phyloP scores from a whole-genome alignment of 2,888 invertebrate species.

The Exephanes ischioxanthus region DNA sequence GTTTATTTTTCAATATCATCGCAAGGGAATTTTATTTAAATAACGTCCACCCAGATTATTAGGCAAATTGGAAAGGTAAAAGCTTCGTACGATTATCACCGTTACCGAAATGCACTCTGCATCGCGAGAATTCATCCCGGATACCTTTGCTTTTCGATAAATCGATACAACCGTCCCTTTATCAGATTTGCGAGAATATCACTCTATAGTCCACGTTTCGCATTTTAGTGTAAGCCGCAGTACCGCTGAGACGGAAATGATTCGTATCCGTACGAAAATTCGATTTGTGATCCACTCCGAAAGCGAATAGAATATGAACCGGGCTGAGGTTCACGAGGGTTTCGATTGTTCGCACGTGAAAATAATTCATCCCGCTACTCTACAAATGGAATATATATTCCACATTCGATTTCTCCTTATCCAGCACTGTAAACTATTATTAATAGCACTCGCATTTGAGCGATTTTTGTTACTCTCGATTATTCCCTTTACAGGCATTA shows the following conservation, averaged over 20 bases:
- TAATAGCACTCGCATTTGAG: not conserved
- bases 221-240: not conserved
- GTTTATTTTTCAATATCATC: slow-evolving; percentile 14
- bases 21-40: too few relatives aligned
- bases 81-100: not conserved
- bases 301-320: slow-evolving; percentile 23
- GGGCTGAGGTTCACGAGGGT: not conserved
- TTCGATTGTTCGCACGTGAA: not conserved
- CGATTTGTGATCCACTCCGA: slow-evolving; percentile 22
- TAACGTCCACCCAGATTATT: not conserved
- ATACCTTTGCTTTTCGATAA: slow-evolving; percentile 8
- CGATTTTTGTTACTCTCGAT: not conserved
- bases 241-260: slow-evolving; percentile 4
- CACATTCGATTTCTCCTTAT: not conserved
- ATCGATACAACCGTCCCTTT: not conserved
- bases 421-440: not conserved
- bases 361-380: not conserved
- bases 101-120: not conserved
- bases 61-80: not conserved
- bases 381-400: slow-evolving; percentile 46
- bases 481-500: not conserved
- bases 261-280: slow-evolving; percentile 32
- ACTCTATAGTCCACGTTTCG: not conserved
- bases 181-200: not conserved
- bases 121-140: not conserved